These are phyloP conservation scores for Lepetodrilus schrolli DNA, from an alignment of 2,888 invertebrate genomes.

Conservation along the genomic window DNA sequence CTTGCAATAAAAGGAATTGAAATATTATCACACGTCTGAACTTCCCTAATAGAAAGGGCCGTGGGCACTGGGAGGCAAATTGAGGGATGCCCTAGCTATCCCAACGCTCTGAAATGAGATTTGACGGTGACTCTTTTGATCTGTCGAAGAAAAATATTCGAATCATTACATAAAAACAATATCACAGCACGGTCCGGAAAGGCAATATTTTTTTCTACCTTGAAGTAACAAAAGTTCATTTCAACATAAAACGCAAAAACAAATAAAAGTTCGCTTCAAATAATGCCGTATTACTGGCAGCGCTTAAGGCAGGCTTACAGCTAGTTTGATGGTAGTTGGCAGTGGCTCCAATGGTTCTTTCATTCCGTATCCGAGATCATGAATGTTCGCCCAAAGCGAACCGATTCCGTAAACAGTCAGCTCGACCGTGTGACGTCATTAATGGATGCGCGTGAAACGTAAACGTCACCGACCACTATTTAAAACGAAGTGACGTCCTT, in stretches of 20 bases:
- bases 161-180: conserved; percentile 31
- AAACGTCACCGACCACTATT: neutral
- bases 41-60: conserved; percentile 29
- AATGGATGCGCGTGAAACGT: neutral
- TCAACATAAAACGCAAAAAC: conserved; percentile 29
- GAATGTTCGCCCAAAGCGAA: neutral
- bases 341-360: conserved; percentile 19
- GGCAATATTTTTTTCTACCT: conserved; percentile 28
- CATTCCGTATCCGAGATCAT: conserved; percentile 7
- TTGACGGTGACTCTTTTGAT: conserved; percentile 31
- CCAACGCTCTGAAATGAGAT: conserved; percentile 26
- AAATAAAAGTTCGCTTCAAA: conserved; percentile 28
- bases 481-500: neutral
- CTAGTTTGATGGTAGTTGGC: conserved; percentile 12
- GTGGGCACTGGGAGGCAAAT: conserved; percentile 20
- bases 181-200: conserved; percentile 25
- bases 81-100: conserved; percentile 27
- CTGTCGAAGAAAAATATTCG: conserved; percentile 29
- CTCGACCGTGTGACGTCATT: conserved; percentile 16
- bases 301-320: conserved; percentile 1
- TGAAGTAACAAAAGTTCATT: conserved; percentile 14
- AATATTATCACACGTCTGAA: conserved; percentile 35
- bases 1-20: conserved; percentile 34
- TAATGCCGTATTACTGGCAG: conserved; percentile 22
- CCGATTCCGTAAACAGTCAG: neutral